These are phyloP conservation scores for Aricia agestis DNA, from an alignment of 1,140 invertebrate species.

Conservation along the genomic window DNA sequence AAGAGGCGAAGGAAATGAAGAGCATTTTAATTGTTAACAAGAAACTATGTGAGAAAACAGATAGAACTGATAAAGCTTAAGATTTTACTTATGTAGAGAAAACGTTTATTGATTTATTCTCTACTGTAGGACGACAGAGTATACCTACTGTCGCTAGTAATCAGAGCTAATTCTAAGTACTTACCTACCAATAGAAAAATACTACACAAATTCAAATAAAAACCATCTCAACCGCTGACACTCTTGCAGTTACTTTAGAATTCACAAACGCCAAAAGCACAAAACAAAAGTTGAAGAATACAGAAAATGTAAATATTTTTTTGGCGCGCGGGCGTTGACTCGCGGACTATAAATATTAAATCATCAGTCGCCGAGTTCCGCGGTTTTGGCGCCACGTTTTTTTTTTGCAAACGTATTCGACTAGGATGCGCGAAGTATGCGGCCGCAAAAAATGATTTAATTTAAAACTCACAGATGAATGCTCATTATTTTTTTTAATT, in stretches of 20 bases:
- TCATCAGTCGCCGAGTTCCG: conserved; percentile 39
- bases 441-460: conserved; percentile 31
- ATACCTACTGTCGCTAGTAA: no score
- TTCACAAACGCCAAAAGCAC: neutral
- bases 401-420: conserved; percentile 41
- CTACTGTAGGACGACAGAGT: no score
- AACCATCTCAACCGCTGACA: neutral
- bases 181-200: no score
- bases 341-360: conserved; percentile 40
- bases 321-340: conserved; percentile 54
- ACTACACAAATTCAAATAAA: neutral
- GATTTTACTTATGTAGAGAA: no score
- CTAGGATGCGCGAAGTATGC: conserved; percentile 35
- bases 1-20: no score
- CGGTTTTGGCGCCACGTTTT: conserved; percentile 56
- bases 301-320: conserved; percentile 58
- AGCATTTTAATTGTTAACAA: no score
- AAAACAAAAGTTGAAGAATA: neutral
- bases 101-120: no score
- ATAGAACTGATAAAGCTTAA: no score
- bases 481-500: conserved; percentile 7
- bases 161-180: no score
- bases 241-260: neutral
- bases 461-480: conserved; percentile 29
- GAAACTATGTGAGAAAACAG: no score